phyloP scores from a whole-genome alignment of 2,113 vertebrate genomes.

The Pluvianellus socialis region DNA sequence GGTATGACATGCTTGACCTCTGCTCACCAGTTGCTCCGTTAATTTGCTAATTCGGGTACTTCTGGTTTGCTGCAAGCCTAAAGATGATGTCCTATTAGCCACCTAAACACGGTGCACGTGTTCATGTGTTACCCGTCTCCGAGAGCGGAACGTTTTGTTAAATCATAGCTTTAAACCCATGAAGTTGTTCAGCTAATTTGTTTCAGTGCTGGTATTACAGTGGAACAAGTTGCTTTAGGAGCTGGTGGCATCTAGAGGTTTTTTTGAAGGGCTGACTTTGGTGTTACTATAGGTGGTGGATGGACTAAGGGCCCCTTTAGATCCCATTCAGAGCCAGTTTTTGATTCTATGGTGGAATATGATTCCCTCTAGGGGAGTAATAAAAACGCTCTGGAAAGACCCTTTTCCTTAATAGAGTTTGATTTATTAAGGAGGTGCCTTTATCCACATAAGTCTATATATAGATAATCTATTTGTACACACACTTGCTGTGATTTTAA shows the following conservation, averaged over 20 bases:
- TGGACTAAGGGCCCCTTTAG: neutral
- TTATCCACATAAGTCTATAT: neutral
- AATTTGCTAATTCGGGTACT: neutral
- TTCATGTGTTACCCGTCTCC: rapidly evolving
- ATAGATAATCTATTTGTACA: neutral
- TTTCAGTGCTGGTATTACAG: neutral
- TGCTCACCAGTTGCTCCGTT: neutral
- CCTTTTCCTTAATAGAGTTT: neutral
- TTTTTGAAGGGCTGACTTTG: neutral
- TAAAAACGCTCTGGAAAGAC: neutral
- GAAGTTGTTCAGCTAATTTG: neutral
- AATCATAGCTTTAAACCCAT: neutral
- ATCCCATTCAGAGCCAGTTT: neutral
- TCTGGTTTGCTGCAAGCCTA: neutral
- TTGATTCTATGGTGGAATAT: neutral
- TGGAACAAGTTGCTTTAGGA: neutral
- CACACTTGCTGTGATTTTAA: neutral
- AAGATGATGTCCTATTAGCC: neutral
- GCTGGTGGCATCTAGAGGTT: neutral
- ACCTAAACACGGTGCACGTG: rapidly evolving
- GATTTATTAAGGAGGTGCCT: neutral
- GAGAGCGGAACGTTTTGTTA: neutral
- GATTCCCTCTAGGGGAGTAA: neutral
- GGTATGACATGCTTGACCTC: neutral
- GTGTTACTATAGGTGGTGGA: neutral